A percentile compares a stretch with the other conserved stretches of the same genome.
These are phyloP conservation scores for Pristis pectinata DNA, from an alignment of 2,797 vertebrate genomes.

Conservation along the genomic window DNA sequence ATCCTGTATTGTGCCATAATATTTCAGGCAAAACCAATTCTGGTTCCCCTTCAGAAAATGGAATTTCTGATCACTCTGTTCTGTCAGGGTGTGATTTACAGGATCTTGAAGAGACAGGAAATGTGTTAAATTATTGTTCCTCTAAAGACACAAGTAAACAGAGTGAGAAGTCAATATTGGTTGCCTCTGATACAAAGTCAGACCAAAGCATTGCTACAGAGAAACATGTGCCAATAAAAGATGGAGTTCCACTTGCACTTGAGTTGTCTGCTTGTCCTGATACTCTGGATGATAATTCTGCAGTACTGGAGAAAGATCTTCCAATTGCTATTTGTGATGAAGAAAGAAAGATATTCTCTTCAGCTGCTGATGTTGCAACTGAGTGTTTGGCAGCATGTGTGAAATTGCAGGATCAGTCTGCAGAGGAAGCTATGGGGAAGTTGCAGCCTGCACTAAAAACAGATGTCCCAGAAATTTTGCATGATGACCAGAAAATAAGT, in stretches of 20 bases:
- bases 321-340: not conserved
- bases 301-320: not conserved
- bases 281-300: not conserved
- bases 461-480: not conserved
- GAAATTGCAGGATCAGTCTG: not conserved
- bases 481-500: not conserved
- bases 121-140: conserved; percentile 10
- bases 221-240: not conserved
- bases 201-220: not conserved
- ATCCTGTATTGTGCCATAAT: conserved; percentile 15
- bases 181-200: not conserved
- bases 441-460: not conserved
- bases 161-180: not conserved
- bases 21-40: not conserved
- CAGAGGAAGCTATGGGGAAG: not conserved
- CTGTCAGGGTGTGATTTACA: conserved; percentile 5
- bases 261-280: not conserved
- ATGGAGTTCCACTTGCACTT: not conserved
- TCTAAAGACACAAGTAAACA: not conserved
- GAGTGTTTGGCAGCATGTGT: not conserved
- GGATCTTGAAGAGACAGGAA: conserved; percentile 19
- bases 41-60: not conserved
- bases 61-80: not conserved
- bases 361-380: not conserved
- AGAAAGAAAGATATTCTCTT: not conserved